Base-by-base conservation (phyloP, 2,797 vertebrate genomes). In the Malurus leucopterus region DNA sequence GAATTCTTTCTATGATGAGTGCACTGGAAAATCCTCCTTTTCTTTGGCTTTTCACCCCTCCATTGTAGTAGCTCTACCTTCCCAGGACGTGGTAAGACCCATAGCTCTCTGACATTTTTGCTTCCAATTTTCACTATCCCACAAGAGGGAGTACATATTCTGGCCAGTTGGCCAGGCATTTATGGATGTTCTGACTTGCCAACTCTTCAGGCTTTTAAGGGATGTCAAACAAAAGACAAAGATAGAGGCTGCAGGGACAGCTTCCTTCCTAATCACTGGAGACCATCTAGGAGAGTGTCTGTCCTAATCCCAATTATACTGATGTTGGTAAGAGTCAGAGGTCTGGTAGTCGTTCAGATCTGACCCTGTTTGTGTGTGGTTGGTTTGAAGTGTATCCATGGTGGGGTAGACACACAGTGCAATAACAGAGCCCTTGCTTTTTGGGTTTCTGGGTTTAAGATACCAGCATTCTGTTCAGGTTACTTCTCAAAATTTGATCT, bases 401-500 rank as follows among this genome's bases (percentile, higher is more conserved):
- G 32, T 84, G 23, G 30, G 10, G 29, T 30, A 38, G 61, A 50
- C 44, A 53, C 68, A 38, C 30, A 58, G 41, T 65, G 34, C 40
- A 62, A 15, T 32, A 15, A 59, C 50, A 17, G 3, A 32, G 47
- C 69, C 34, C 13, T 69, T 41, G 27, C 29, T 92, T 92, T 94
- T 84, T 67, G 65, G 65, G 40, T 80, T 70, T 80, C 62, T 68
- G 47, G 41, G 27, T 49, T 62, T 85, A 74, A 87, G 55, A 71
- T 78, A 59, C 18, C 38, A 73, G 41, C 70, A 69, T 92, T 91
- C 84, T 82, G 22, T 84, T 88, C 72, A 65, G 84, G 65, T 76
- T 91, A 73, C 69, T 70, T 90, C 40, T 93, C 70, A 93, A 63
- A 88, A 76, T 81, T 64, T 81, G 61, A 76, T 93, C 79, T 79